Conservation (phyloP, 1,140 invertebrate genomes). For the Megathymus violae region DNA sequence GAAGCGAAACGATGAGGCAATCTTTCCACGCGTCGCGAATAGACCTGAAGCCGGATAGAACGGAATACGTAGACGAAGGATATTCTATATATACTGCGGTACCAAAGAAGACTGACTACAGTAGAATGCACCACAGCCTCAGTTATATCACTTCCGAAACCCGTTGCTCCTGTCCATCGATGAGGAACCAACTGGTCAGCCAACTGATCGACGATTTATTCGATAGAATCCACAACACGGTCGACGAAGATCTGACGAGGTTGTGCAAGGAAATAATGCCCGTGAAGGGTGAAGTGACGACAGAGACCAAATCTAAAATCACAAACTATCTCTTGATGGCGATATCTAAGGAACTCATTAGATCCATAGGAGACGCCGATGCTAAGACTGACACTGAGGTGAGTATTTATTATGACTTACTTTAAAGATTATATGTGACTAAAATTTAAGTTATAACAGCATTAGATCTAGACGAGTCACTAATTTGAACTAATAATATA, state of each 20-base stretch:
- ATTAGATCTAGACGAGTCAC: slow-evolving; percentile 49
- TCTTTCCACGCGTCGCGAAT: slow-evolving; percentile 68
- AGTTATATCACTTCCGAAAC: slow-evolving; percentile 71
- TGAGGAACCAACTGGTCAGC: slow-evolving; percentile 75
- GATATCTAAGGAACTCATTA: slow-evolving; percentile 79
- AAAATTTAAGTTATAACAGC: slow-evolving; percentile 56
- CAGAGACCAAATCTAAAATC: slow-evolving; percentile 77
- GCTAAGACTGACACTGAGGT: slow-evolving; percentile 82
- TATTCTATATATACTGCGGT: slow-evolving; percentile 73
- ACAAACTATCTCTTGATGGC: slow-evolving; percentile 80
- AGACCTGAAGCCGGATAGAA: slow-evolving; percentile 73
- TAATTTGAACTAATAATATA: slow-evolving; percentile 52
- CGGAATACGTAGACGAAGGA: slow-evolving; percentile 73
- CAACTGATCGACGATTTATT: slow-evolving; percentile 77
- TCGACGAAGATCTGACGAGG: slow-evolving; percentile 67
- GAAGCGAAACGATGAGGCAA: slow-evolving; percentile 72
- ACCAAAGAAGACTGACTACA: slow-evolving; percentile 75
- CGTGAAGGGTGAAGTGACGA: slow-evolving; percentile 60
- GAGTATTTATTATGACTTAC: slow-evolving; percentile 47
- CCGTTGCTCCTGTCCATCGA: slow-evolving; percentile 72
- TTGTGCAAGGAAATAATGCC: slow-evolving; percentile 68
- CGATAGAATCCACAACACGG: slow-evolving; percentile 70
- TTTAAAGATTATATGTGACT: slow-evolving; percentile 56
- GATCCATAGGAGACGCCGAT: slow-evolving; percentile 78
- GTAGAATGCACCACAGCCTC: slow-evolving; percentile 79